Conservation (phyloP, 2,113 vertebrate genomes). For the Aegithalos caudatus region DNA sequence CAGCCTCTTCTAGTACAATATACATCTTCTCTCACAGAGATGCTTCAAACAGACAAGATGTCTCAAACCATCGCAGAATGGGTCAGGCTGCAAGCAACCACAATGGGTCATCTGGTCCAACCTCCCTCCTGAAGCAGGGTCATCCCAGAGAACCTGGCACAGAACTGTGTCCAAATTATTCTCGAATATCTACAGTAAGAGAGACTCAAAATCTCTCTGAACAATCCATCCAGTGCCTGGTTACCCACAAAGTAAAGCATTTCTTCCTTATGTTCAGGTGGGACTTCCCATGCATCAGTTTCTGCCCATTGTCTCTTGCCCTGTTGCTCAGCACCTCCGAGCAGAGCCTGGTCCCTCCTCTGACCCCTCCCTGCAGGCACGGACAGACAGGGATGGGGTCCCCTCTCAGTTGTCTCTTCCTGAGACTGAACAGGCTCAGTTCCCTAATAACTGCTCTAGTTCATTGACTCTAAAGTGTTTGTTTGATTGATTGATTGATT, state of each 20-base stretch:
- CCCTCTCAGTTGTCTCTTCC: background rate
- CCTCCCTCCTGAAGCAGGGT: background rate
- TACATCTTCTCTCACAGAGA: background rate
- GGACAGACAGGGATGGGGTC: background rate
- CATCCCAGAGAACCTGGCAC: background rate
- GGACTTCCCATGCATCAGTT: background rate
- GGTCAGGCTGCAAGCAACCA: background rate
- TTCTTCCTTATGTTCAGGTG: background rate
- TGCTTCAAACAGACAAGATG: background rate
- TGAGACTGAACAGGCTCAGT: background rate
- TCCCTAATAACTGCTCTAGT: background rate
- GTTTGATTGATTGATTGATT: background rate
- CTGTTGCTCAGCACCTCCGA: rapidly evolving
- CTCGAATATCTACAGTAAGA: background rate
- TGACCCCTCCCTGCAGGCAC: background rate
- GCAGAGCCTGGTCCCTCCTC: background rate
- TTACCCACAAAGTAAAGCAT: background rate
- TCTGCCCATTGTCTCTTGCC: rapidly evolving
- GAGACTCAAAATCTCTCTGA: background rate
- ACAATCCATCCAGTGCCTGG: background rate
- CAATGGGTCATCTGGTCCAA: no score
- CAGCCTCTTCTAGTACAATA: background rate
- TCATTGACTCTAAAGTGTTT: background rate
- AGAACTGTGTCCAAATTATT: background rate
- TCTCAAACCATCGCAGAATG: background rate